Conservation (phyloP, 2,113 vertebrate genomes). For the Hipposideros armiger region DNA sequence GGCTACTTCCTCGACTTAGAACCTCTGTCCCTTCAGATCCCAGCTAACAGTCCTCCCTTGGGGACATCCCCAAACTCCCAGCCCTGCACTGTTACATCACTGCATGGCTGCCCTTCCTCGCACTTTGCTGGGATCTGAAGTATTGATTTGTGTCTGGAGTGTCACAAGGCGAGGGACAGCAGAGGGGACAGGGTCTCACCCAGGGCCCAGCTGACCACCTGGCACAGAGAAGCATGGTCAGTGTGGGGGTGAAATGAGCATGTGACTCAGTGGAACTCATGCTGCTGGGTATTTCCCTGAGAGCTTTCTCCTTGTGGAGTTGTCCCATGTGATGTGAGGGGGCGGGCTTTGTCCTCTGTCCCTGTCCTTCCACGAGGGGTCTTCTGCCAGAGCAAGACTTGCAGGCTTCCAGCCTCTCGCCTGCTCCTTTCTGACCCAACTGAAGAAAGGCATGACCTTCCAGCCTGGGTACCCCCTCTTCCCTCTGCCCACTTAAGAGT, state of each 20-base stretch:
- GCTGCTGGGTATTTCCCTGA: not conserved
- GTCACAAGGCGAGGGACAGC: not conserved
- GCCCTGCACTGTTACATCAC: fast-evolving
- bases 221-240: not conserved
- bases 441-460: not conserved
- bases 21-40: not conserved
- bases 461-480: not conserved
- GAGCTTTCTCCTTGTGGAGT: not conserved
- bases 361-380: not conserved
- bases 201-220: not conserved
- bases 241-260: not conserved
- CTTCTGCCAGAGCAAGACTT: not conserved
- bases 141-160: not conserved
- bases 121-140: not conserved
- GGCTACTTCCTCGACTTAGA: not conserved
- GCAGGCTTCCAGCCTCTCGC: not conserved
- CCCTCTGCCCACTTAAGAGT: fast-evolving
- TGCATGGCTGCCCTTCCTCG: fast-evolving
- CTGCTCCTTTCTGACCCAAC: not conserved
- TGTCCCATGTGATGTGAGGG: fast-evolving
- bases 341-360: not conserved
- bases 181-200: not conserved
- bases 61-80: fast-evolving
- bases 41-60: not conserved
- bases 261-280: not conserved